Evolutionary conservation across 1,140 invertebrate genomes (phyloP).

Genomic region (Saccostrea glomerata): DNA sequence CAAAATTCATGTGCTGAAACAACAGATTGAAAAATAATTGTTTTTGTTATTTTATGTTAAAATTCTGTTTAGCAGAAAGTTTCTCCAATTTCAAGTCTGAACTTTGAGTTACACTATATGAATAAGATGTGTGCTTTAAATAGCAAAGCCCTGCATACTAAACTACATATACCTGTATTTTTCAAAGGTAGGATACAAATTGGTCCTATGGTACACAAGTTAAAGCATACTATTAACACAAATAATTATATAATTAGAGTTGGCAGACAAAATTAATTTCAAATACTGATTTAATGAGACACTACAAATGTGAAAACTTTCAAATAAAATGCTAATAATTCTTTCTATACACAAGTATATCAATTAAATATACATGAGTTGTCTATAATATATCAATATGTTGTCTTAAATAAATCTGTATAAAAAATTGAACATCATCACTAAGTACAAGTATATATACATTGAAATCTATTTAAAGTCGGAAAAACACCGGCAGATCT

Average conservation of each 20-base stretch:
- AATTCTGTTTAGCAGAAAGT: no score
- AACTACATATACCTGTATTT: no score
- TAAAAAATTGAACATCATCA: neutral
- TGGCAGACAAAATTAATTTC: neutral
- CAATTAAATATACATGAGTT: neutral
- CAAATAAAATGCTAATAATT: neutral
- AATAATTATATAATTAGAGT: neutral
- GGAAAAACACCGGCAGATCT: neutral
- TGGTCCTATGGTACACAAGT: no score
- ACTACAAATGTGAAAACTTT: neutral
- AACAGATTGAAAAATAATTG: no score
- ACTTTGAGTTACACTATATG: no score
- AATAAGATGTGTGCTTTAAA: no score
- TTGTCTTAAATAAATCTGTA: constrained; percentile 22
- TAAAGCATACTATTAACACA: no score
- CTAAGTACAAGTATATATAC: neutral
- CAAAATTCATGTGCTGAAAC: no score
- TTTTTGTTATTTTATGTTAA: no score
- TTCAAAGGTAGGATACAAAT: no score
- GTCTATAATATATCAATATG: neutral
- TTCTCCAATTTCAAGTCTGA: no score
- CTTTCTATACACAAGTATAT: neutral
- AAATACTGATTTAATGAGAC: constrained; percentile 9
- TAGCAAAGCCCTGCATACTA: no score
- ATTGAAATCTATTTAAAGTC: neutral